Evolutionary conservation across 1,140 invertebrate genomes (phyloP).

Genomic region (Drosophila parabipectinata): DNA sequence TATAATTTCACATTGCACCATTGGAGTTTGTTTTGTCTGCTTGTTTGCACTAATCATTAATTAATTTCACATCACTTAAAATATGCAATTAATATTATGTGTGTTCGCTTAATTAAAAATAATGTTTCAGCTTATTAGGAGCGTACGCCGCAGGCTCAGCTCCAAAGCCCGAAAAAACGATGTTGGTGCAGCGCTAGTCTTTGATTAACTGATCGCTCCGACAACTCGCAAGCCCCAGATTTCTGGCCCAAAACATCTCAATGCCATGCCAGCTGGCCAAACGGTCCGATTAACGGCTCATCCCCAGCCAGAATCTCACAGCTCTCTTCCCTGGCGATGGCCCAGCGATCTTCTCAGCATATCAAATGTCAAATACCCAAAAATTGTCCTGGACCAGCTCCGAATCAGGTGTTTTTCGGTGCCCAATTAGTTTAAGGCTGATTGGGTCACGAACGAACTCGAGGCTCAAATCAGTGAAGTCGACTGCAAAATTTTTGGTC

Average conservation of each 20-base stretch:
- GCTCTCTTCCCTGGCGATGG: conserved; percentile 44
- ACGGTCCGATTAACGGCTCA: conserved; percentile 11
- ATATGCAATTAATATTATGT: conserved; percentile 73
- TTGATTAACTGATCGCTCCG: conserved; percentile 73
- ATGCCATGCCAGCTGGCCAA: conserved; percentile 45
- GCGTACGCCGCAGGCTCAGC: conserved; percentile 14
- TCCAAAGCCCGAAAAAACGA: conserved; percentile 10
- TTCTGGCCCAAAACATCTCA: conserved; percentile 4
- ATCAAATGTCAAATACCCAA: conserved; percentile 44
- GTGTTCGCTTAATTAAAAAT: conserved; percentile 65
- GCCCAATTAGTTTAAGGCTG: conserved; percentile 57
- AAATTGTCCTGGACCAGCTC: conserved; percentile 35
- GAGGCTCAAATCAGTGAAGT: conserved; percentile 47
- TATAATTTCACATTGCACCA: conserved; percentile 69
- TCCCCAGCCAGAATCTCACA: conserved; percentile 23
- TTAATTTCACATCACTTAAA: conserved; percentile 75
- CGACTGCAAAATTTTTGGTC: conserved; percentile 39
- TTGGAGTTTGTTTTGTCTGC: conserved; percentile 45
- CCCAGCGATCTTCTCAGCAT: conserved; percentile 69
- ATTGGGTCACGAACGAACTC: conserved; percentile 49
- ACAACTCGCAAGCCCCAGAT: not conserved
- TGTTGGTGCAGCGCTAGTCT: conserved; percentile 60
- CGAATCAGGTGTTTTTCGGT: conserved; percentile 63
- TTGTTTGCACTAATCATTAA: conserved; percentile 79
- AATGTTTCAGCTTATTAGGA: conserved; percentile 51